phyloP scores from a whole-genome alignment of 1,140 invertebrate genomes.

The Wiebesia pumilae region DNA sequence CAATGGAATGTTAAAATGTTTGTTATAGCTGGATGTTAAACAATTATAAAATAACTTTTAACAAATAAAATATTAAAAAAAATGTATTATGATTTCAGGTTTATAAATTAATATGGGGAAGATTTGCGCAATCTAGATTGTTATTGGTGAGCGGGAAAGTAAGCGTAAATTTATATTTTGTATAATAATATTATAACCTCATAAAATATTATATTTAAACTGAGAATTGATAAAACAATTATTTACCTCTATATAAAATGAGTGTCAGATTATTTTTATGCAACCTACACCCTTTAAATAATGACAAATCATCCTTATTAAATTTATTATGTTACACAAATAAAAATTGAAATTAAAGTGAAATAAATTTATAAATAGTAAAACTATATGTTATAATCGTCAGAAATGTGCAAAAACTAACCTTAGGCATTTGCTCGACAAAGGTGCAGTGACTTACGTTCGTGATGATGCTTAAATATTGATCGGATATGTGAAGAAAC shows the following conservation, averaged over 20 bases:
- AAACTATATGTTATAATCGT: not conserved
- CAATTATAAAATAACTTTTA: not conserved
- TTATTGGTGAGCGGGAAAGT: slow-evolving; percentile 25
- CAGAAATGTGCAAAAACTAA: slow-evolving; percentile 32
- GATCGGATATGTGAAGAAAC: too few relatives aligned
- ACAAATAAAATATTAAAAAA: not conserved
- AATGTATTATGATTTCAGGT: not conserved
- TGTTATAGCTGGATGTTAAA: not conserved
- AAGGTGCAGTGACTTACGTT: not conserved
- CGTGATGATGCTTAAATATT: not conserved
- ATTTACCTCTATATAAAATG: slow-evolving; percentile 8
- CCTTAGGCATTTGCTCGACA: not conserved
- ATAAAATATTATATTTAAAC: slow-evolving; percentile 17
- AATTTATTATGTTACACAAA: too few relatives aligned
- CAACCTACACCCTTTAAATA: not conserved
- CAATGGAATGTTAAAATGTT: not conserved
- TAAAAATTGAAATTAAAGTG: too few relatives aligned
- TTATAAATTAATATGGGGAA: not conserved
- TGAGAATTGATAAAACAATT: slow-evolving; percentile 18
- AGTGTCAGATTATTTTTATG: not conserved
- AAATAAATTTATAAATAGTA: not conserved
- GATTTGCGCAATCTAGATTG: slow-evolving; percentile 13
- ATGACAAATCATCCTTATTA: too few relatives aligned
- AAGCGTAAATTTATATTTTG: slow-evolving; percentile 56
- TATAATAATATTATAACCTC: slow-evolving; percentile 30